Conservation (phyloP, 2,113 vertebrate genomes). For the Pseudopodoces humilis region DNA sequence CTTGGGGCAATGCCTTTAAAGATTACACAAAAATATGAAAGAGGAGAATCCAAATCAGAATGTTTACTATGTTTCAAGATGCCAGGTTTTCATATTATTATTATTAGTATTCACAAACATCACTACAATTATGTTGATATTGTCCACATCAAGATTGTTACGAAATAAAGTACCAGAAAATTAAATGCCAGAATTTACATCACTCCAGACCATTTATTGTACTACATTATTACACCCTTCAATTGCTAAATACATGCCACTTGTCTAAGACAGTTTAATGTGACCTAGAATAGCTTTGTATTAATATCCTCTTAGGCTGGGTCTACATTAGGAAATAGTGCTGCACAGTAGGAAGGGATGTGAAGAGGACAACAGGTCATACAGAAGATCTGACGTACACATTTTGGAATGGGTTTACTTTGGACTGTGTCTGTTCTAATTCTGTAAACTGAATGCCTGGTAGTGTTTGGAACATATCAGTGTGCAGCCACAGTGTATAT, state of each 20-base stretch:
- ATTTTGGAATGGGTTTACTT: background rate
- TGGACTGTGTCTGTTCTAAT: background rate
- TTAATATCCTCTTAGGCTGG: background rate
- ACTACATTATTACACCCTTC: background rate
- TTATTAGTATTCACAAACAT: background rate
- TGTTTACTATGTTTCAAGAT: background rate
- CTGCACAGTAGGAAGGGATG: background rate
- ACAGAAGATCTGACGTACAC: background rate
- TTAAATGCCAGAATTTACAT: constrained; percentile 41
- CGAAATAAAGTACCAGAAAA: constrained; percentile 37
- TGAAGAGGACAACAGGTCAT: background rate
- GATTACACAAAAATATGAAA: background rate
- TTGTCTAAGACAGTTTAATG: background rate
- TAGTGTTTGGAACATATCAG: background rate
- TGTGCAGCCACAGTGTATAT: background rate
- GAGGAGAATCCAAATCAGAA: background rate
- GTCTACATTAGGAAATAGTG: background rate
- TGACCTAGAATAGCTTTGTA: background rate
- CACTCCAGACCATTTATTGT: background rate
- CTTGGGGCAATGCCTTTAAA: background rate
- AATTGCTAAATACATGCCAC: background rate
- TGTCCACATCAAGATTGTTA: background rate
- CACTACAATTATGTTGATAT: background rate
- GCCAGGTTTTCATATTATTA: background rate
- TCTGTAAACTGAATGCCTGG: background rate